Evolutionary conservation across 2,797 vertebrate species (phyloP).

Genomic region (Rallus crepitans): DNA sequence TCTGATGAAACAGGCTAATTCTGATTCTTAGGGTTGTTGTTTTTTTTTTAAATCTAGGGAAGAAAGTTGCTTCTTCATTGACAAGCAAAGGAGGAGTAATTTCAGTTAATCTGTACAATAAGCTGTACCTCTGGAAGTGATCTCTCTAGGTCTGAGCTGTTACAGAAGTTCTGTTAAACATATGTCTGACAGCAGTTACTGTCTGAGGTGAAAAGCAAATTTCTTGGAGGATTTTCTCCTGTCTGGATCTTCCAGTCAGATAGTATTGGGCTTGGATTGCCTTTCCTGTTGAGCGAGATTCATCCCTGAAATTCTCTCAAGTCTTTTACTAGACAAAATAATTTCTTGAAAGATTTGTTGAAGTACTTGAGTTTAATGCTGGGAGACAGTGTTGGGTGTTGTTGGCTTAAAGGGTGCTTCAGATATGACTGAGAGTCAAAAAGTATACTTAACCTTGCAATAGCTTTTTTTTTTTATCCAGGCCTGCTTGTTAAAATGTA

Average conservation of each 20-base stretch:
- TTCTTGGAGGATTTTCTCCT: neutral
- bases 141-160: neutral
- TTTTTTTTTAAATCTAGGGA: neutral
- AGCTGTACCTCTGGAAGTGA: neutral
- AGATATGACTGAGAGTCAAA: neutral
- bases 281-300: neutral
- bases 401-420: neutral
- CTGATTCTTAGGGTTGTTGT: rapidly evolving
- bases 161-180: neutral
- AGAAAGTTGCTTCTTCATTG: neutral
- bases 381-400: neutral
- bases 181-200: neutral
- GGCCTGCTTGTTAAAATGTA: neutral
- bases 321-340: neutral
- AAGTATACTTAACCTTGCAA: neutral
- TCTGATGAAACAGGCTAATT: neutral
- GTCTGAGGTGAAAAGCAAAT: neutral
- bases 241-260: neutral
- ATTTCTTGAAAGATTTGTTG: neutral
- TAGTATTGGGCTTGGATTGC: neutral
- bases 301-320: neutral
- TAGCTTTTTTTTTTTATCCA: neutral
- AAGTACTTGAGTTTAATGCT: neutral
- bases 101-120: neutral
- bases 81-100: neutral